A percentile compares a stretch with the other conserved stretches of the same genome.
Evolutionary conservation across 2,113 vertebrate genomes (phyloP).

Genomic region (Rhinopomastus cyanomelas): DNA sequence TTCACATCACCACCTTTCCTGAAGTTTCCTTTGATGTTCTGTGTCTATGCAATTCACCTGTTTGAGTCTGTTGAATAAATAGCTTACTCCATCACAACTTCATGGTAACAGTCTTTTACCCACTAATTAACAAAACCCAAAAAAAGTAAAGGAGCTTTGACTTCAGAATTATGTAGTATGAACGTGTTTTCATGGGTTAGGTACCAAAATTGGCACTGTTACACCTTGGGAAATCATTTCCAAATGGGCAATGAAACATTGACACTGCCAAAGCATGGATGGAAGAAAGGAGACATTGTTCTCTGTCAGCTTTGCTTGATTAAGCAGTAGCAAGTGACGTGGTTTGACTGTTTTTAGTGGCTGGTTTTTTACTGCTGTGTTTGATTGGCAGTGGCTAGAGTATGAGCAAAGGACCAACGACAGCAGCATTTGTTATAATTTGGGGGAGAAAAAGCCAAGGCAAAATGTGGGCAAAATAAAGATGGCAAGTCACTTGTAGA

Average conservation of each 20-base stretch:
- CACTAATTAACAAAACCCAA: background rate
- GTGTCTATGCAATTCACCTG: background rate
- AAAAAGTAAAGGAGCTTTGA: background rate
- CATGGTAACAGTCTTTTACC: background rate
- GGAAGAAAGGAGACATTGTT: background rate
- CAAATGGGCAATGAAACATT: background rate
- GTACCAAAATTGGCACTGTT: background rate
- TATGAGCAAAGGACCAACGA: constrained; percentile 17
- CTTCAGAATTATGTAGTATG: background rate
- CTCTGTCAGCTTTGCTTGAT: constrained; percentile 17
- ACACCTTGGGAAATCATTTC: background rate
- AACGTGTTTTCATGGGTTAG: background rate
- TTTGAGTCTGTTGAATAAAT: background rate
- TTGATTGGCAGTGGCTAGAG: background rate
- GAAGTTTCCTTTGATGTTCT: background rate
- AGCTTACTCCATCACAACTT: accelerated
- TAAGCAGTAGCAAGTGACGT: background rate
- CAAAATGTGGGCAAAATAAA: constrained; percentile 5
- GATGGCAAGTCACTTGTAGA: background rate
- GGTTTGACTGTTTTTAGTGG: background rate
- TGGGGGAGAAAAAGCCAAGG: background rate
- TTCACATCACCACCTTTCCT: background rate
- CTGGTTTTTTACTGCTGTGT: background rate
- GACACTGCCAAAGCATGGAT: background rate
- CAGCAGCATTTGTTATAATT: background rate